Evolutionary conservation across 2,888 invertebrate genomes (phyloP).

Genomic region (Hemaris fuciformis): DNA sequence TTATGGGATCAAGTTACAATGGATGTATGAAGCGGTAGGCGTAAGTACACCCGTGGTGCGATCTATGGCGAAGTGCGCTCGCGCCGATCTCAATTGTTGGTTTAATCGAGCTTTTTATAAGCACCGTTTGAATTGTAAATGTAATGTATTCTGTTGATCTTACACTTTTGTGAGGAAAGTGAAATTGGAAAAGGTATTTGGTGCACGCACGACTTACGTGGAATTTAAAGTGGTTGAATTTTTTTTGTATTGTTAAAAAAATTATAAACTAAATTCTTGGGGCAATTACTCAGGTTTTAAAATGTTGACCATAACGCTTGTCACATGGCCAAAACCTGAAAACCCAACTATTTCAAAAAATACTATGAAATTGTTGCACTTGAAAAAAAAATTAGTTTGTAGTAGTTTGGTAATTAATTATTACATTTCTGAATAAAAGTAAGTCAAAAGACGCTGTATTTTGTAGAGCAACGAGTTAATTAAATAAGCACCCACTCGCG

Average conservation of each 20-base stretch:
- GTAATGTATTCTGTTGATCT: slow-evolving; percentile 22
- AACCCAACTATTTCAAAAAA: too few species aligned
- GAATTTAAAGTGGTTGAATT: not conserved
- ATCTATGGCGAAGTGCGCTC: slow-evolving; percentile 70
- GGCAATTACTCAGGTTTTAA: too few species aligned
- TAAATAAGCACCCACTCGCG: slow-evolving; percentile 30
- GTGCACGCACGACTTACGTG: slow-evolving; percentile 16
- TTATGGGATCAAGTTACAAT: slow-evolving; percentile 29
- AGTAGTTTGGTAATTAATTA: too few species aligned
- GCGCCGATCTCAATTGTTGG: slow-evolving; percentile 71
- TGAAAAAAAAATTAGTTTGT: too few species aligned
- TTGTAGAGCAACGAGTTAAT: slow-evolving; percentile 21
- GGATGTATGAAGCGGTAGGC: slow-evolving; percentile 39
- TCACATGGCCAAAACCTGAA: too few species aligned
- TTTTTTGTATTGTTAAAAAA: not conserved
- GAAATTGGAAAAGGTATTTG: not conserved
- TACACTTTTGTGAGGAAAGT: slow-evolving; percentile 4
- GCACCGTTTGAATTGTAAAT: slow-evolving; percentile 58
- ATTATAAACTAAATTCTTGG: too few species aligned
- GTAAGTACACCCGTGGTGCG: slow-evolving; percentile 65
- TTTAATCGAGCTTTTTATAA: slow-evolving; percentile 75
- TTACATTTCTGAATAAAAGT: not conserved
- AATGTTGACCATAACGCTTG: too few species aligned
- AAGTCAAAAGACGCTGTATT: not conserved
- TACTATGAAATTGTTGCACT: too few species aligned